phyloP scores from a whole-genome alignment of 1,140 invertebrate genomes.

The Oppia nitens region DNA sequence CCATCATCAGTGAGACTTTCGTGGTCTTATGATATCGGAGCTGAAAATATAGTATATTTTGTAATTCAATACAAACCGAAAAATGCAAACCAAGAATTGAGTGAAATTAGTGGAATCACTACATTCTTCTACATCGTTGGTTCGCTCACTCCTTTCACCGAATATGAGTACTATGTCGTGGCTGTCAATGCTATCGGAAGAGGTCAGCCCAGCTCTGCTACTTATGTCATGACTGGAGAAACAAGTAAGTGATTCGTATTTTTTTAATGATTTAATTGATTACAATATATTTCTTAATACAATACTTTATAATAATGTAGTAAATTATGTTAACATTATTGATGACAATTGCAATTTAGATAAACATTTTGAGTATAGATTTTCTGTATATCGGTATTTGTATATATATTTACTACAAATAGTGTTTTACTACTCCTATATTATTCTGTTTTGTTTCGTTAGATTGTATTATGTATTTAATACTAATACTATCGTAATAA shows the following conservation, averaged over 20 bases:
- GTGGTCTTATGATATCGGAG: conserved; percentile 64
- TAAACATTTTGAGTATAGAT: too few relatives aligned
- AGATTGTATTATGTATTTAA: too few relatives aligned
- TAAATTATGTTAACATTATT: too few relatives aligned
- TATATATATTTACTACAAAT: too few relatives aligned
- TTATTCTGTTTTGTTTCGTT: too few relatives aligned
- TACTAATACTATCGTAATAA: too few relatives aligned
- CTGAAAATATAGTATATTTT: conserved; percentile 69
- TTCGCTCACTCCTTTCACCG: conserved; percentile 75
- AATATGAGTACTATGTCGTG: conserved; percentile 90
- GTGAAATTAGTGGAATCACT: conserved; percentile 74
- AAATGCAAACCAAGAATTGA: conserved; percentile 34
- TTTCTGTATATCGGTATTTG: too few relatives aligned
- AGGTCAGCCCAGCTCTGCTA: conserved; percentile 61
- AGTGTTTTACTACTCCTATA: too few relatives aligned
- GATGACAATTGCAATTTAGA: too few relatives aligned
- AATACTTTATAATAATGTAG: too few relatives aligned
- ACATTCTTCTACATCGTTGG: conserved; percentile 79
- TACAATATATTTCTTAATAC: too few relatives aligned
- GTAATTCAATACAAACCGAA: conserved; percentile 89
- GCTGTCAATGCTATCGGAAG: conserved; percentile 84
- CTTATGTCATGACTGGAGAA: conserved; percentile 76
- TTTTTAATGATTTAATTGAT: too few relatives aligned
- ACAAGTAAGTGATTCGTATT: conserved; percentile 52
- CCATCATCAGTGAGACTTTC: conserved; percentile 72